Evolutionary conservation across 2,797 vertebrate genomes (phyloP).

Genomic region (Propithecus deckenii): DNA sequence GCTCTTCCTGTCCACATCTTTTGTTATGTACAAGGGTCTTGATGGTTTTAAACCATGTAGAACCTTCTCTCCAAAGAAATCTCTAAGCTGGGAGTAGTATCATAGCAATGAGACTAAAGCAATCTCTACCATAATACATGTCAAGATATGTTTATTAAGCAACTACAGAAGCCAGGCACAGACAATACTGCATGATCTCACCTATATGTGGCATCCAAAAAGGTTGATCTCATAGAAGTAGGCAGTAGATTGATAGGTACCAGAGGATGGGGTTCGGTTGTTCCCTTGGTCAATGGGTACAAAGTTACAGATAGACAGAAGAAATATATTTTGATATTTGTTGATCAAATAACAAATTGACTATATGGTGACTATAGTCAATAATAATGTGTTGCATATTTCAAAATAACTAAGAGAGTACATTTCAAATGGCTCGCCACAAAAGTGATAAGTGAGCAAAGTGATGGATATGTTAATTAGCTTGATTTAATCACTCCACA

Average conservation of each 20-base stretch:
- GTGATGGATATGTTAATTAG: neutral
- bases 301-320: neutral
- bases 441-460: neutral
- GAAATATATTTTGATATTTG: neutral
- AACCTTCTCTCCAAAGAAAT: neutral
- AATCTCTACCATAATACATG: neutral
- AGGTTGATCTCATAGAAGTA: neutral
- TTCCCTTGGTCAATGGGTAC: neutral
- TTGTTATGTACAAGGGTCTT: neutral
- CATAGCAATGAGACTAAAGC: neutral
- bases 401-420: neutral
- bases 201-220: neutral
- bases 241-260: neutral
- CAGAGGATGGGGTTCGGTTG: neutral
- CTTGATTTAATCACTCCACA: neutral
- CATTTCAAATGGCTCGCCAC: neutral
- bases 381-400: neutral
- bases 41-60: neutral
- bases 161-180: neutral
- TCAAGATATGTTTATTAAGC: neutral
- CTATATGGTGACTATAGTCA: neutral
- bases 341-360: neutral
- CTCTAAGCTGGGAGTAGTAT: neutral
- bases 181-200: neutral
- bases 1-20: neutral